Evolutionary conservation across 2,888 invertebrate species (phyloP).

Genomic region (Druceiella hillmani): DNA sequence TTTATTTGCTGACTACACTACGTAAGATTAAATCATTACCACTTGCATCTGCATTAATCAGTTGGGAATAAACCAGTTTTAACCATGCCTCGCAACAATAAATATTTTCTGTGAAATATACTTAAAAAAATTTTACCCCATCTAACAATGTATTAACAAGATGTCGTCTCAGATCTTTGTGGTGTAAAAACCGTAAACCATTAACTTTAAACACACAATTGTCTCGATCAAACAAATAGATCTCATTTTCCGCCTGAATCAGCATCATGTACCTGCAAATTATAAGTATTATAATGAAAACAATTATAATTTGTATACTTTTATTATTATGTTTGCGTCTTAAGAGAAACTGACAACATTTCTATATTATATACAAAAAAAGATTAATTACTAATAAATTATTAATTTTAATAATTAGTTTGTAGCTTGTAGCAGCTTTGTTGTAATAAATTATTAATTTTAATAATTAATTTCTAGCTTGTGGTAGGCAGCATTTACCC

Average conservation of each 20-base stretch:
- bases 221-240: constrained; percentile 95
- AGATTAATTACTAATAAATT: background rate
- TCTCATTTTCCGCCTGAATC: constrained; percentile 76
- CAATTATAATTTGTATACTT: constrained; percentile 4
- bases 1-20: too few relatives aligned
- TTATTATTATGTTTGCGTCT: constrained; percentile 1
- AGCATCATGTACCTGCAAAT: constrained; percentile 87
- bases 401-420: background rate
- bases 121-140: too few relatives aligned
- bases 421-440: too few relatives aligned
- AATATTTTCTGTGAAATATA: constrained; percentile 1
- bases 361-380: constrained; percentile 8
- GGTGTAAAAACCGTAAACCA: constrained; percentile 72
- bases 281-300: constrained; percentile 3
- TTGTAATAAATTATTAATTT: too few relatives aligned
- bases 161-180: constrained; percentile 65
- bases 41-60: too few relatives aligned
- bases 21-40: too few relatives aligned
- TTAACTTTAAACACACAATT: constrained; percentile 85
- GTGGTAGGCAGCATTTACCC: too few relatives aligned
- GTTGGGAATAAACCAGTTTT: too few relatives aligned
- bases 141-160: constrained; percentile 81
- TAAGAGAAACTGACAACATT: constrained; percentile 3
- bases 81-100: background rate
- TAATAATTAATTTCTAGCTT: too few relatives aligned